Base-by-base conservation (phyloP, 2,113 vertebrate species). In the Marmota flaviventris region DNA sequence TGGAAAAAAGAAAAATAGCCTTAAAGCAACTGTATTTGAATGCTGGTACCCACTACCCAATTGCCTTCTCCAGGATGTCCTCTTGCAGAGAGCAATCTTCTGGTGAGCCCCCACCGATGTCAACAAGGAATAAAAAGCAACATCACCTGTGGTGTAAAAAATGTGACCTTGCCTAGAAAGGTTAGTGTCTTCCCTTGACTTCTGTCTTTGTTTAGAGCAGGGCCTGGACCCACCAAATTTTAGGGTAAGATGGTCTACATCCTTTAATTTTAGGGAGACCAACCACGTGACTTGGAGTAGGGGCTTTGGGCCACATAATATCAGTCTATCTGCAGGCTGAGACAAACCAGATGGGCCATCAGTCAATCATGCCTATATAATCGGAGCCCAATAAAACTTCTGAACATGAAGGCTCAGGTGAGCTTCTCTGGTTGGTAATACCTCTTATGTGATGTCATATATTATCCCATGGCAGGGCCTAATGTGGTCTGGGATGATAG, bases 401-500 rank as follows among this genome's bases (percentile, higher is more conserved):
- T 72, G 69, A 91, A 51, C n/a, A 34, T 6, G 0, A 0, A 32
- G 32, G 42, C 45, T 61, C 29, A 24, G 22, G 45, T 34, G 24
- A 42, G 24, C 29, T 5, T 70, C 58, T 29, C 27, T 4, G 2
- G 32, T 6, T 53, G 39, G 16, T 37, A 18, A 45, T 25, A 25
- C 3, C 39, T 13, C 6, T 4, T 18, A 29, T 53, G 24, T 17
- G 27, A 17, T 14, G 17, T 29, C 45, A 24, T 6, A 16, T 2
- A 1, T 4, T 0, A 10, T 63, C 24, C 61, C 61, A 4, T 9
- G 20, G 39, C n/a, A 48, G 39, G 25, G 7, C 7, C 25, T 76
- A 34, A 70, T 0, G 1, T 25, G 1, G 25, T 8, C 39, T 17
- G 1, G 25, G 42, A 67, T 17, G 8, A n/a, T 8, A 29, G n/a